Percentiles rank a stretch among this genome's conserved stretches.
Conservation (phyloP, 2,888 invertebrate genomes). For the Lasioglossum morio region DNA sequence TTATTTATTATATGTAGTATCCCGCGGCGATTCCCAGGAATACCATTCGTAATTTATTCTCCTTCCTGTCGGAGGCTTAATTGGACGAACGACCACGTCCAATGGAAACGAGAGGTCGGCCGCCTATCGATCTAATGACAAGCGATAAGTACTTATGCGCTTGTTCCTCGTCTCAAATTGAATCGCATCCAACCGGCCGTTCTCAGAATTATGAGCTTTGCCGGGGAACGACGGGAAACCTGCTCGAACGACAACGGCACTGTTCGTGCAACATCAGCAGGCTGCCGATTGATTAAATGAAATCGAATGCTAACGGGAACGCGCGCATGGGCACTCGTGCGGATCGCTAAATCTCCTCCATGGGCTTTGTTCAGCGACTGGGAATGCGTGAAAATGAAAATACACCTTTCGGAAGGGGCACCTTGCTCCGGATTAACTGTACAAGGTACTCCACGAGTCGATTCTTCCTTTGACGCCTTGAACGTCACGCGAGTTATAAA, state of each 20-base stretch:
- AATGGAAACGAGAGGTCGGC: constrained; percentile 46
- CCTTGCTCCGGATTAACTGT: not conserved
- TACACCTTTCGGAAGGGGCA: not conserved
- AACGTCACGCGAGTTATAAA: not conserved
- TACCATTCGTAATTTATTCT: constrained; percentile 48
- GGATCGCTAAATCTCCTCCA: not conserved
- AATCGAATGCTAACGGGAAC: not conserved
- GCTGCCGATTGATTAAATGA: constrained; percentile 29
- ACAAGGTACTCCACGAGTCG: not conserved
- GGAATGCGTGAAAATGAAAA: not conserved
- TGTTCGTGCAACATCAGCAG: constrained; percentile 1
- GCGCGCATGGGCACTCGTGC: not conserved
- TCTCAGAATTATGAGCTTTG: constrained; percentile 35
- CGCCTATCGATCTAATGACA: constrained; percentile 51
- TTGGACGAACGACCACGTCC: constrained; percentile 47
- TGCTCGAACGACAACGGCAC: not conserved
- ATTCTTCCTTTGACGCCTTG: not conserved
- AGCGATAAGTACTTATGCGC: constrained; percentile 38
- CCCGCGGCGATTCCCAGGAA: constrained; percentile 36
- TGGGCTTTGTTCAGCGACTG: not conserved
- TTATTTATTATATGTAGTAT: constrained; percentile 41
- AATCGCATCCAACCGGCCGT: constrained; percentile 35
- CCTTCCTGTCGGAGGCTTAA: constrained; percentile 46
- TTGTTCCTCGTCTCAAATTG: constrained; percentile 39
- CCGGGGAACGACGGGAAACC: not conserved